These are phyloP conservation scores for Elephantulus edwardii DNA, from an alignment of 2,113 vertebrate species.

Conservation along the genomic window DNA sequence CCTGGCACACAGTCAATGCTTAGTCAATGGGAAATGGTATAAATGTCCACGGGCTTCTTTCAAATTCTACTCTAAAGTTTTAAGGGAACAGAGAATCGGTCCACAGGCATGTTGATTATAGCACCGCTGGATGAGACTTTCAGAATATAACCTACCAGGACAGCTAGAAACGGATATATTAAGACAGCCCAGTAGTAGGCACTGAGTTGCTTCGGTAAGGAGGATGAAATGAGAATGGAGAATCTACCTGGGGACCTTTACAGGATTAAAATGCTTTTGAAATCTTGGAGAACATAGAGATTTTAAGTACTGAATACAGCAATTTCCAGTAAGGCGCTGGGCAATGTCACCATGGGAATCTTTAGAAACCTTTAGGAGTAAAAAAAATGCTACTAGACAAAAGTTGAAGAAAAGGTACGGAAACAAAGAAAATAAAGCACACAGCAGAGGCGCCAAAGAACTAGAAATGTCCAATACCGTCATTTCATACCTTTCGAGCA, in stretches of 20 bases:
- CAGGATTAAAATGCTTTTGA: conserved; percentile 71
- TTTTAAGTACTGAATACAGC: conserved; percentile 49
- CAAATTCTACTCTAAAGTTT: conserved; percentile 12
- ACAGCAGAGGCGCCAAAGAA: not conserved
- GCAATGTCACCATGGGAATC: conserved; percentile 22
- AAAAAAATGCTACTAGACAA: conserved; percentile 40
- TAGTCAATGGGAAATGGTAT: conserved; percentile 34
- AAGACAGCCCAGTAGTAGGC: not conserved
- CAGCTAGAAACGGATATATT: conserved; percentile 28
- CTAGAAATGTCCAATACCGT: not conserved
- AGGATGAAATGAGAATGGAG: conserved; percentile 50
- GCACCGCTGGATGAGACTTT: not conserved
- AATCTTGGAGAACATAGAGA: conserved; percentile 37
- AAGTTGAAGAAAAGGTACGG: conserved; percentile 38
- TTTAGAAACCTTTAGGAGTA: conserved; percentile 48
- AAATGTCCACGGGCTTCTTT: not conserved
- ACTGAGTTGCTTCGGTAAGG: conserved; percentile 17
- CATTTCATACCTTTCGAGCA: conserved; percentile 88
- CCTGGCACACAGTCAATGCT: not conserved
- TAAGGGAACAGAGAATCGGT: conserved; percentile 17
- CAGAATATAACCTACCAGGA: not conserved
- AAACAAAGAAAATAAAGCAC: conserved; percentile 33
- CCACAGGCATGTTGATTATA: conserved; percentile 18
- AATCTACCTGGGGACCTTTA: conserved; percentile 57
- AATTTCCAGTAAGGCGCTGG: conserved; percentile 45